Evolutionary conservation across 2,797 vertebrate species (phyloP).

Genomic region (Prionace glauca): DNA sequence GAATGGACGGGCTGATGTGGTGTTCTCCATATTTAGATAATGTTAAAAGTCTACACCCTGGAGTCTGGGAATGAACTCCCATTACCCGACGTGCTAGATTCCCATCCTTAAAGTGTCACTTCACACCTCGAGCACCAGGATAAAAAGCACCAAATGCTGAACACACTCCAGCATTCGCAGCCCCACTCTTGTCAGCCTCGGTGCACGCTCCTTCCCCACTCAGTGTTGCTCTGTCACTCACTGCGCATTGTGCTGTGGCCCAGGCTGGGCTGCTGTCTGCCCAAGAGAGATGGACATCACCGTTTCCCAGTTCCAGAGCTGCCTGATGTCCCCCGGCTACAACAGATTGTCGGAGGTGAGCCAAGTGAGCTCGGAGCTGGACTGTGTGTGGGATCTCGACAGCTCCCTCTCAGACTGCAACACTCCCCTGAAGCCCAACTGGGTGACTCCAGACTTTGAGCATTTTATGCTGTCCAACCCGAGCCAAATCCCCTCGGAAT

Average conservation of each 20-base stretch:
- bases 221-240: not conserved
- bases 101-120: constrained; percentile 50
- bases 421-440: not conserved
- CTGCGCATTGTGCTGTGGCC: not conserved
- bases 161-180: not conserved
- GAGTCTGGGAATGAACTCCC: constrained; percentile 31
- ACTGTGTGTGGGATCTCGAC: not conserved
- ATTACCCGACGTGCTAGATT: not conserved
- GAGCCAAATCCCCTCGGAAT: constrained; percentile 49
- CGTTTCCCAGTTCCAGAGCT: not conserved
- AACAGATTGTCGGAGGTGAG: not conserved
- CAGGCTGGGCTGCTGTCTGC: not conserved
- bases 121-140: constrained; percentile 65
- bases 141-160: constrained; percentile 58
- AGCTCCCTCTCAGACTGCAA: not conserved
- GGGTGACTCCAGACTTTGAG: constrained; percentile 43
- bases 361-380: not conserved
- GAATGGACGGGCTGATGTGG: not conserved
- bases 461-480: constrained; percentile 51
- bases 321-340: not conserved
- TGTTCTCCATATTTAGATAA: not conserved
- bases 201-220: not conserved
- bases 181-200: not conserved
- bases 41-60: not conserved
- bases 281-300: not conserved